Base-by-base conservation (phyloP, 2,113 vertebrate genomes). In the Bujurquina vittata region DNA sequence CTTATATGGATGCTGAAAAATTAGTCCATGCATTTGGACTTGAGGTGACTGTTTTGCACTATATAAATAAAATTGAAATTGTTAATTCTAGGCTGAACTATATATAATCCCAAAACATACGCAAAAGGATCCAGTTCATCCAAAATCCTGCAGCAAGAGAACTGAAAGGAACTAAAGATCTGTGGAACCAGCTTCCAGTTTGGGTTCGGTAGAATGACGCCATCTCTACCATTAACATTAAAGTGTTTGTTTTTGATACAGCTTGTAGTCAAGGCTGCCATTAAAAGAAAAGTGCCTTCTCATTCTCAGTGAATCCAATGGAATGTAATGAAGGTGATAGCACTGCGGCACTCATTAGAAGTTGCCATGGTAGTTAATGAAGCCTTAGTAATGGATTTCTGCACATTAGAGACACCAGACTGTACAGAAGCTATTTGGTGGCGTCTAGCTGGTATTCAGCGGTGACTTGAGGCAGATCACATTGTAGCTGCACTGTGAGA, bases 361-460 rank as follows among this genome's bases (percentile, higher is more conserved):
- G 67, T 72, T 72, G 26, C 67, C 46, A 72, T 54, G 67, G 67
- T 54, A 72, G 26, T 72, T 72, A 72, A 72, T 72, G 67, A 72
- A 54, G 67, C 54, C 26, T 72, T 46, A 72, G 46, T 72, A 72
- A 72, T 72, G 67, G 26, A 72, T 31, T 72, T 72, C 54, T 72
- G 67, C 67, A 72, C 67, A 72, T 72, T 72, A 72, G 26, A 72
- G 46, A 46, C 26, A 72, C 67, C 67, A 54, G 46, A 72, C n/a
- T 72, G 26, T 33, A 72, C 26, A 72, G 67, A 72, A n/a, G 67
- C 67, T 54, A 33, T 72, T 72, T 4, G 1, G 67, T 54, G 46
- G 46, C 46, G 54, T 72, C 67, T 54, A 72, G 46, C 46, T 54
- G 67, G 18, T 54, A 54, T 72, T 54, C 46, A 54, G 67, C 52